A percentile compares a stretch with the other conserved stretches of the same genome.
phyloP scores from a whole-genome alignment of 2,888 invertebrate species.

The Acrocera orbiculus region DNA sequence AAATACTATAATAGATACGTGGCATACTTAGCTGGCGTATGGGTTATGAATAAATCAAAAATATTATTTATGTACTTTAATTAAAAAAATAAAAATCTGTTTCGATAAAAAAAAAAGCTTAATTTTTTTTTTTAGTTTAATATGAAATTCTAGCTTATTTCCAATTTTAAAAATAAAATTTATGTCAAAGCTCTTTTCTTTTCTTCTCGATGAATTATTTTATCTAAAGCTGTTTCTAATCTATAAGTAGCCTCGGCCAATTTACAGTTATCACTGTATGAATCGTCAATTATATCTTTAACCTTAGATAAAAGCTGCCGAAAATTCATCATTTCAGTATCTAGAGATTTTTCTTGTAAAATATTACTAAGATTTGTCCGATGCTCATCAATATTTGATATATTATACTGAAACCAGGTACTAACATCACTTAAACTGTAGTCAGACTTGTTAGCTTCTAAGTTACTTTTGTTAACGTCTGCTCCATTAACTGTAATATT shows the following conservation, averaged over 20 bases:
- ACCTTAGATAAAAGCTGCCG: conserved; percentile 26
- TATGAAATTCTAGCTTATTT: too few relatives aligned
- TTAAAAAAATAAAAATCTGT: too few relatives aligned
- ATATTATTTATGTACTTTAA: too few relatives aligned
- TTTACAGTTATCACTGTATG: conserved; percentile 29
- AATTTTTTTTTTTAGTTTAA: too few relatives aligned
- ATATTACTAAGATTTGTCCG: conserved; percentile 1
- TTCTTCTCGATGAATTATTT: conserved; percentile 27
- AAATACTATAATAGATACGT: too few relatives aligned
- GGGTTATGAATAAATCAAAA: too few relatives aligned
- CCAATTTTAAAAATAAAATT: too few relatives aligned
- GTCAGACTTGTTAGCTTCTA: conserved; percentile 30
- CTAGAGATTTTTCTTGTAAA: conserved; percentile 6
- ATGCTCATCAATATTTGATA: conserved; percentile 1
- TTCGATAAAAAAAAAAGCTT: too few relatives aligned
- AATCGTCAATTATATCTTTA: conserved; percentile 28
- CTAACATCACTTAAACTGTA: conserved; percentile 28
- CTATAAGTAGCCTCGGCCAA: conserved; percentile 28
- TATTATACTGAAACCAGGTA: conserved; percentile 24
- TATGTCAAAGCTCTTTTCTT: too few relatives aligned
- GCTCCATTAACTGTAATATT: conserved; percentile 27
- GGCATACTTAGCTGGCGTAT: too few relatives aligned
- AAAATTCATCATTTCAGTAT: conserved; percentile 27
- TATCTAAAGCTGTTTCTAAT: conserved; percentile 27
- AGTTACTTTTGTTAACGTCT: conserved; percentile 27